Evolutionary conservation across 2,888 invertebrate genomes (phyloP), one percentile per base, ranked within the genome.

Genomic region (Sarcophaga variegata): DNA sequence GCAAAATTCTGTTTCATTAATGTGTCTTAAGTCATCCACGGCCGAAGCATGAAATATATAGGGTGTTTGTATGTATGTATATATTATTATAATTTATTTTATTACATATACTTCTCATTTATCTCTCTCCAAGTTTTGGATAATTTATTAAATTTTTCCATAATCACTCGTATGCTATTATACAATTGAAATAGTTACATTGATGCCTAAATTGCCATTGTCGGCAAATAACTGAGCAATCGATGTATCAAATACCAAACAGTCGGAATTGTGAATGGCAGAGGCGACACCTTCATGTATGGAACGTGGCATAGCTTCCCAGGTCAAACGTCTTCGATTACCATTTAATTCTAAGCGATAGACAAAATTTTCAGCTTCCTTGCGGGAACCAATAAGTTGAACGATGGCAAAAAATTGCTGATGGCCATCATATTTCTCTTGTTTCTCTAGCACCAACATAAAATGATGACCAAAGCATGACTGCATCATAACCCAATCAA

Each of bases 401-500:
- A 99, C 99, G 91, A 99, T 99, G 27, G 99, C 99, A 94, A 98
- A 98, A 93, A 98, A 98, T 92, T 98, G 98, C 91, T 98, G 98
- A 92, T 98, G 97, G 1, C 98, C 99, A 94, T 99, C 99, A 93
- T 97, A 98, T 93, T 99, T 99, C 92, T 99, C 99, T 94, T 99
- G 98, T 93, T 99, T 99, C 93, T 99, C 99, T 75, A 99, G 95
- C 59, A 99, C 99, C 89, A 99, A 95, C 99, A 99, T 99, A 92
- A 99, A 99, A 94, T 99, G 98, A 93, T 99, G 99, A 81, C 98
- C 98, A 93, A 99, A 99, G 94, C 99, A 99, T 47, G 98, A 98
- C 94, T 99, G 99, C 99, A 99, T 99, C 99, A 99, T 99, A 4
- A 98, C 98, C 99, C 99, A 99, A 94, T 99, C 99, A 12, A 99